Base-by-base conservation (phyloP, 2,797 vertebrate genomes). In the Smutsia gigantea region DNA sequence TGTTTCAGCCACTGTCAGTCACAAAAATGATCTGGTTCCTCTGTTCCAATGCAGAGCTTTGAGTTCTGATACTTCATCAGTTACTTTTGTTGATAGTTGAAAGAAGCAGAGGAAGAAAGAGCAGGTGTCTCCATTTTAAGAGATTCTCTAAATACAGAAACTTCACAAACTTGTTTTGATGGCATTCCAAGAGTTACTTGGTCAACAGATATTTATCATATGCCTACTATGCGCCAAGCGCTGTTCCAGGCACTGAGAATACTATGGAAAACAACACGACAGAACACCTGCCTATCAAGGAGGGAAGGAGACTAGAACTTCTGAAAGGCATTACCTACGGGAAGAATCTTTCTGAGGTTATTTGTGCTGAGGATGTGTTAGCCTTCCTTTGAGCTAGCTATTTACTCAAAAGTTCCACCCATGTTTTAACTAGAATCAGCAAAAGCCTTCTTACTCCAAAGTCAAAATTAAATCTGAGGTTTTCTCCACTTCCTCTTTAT, bases 401-500 rank as follows among this genome's bases (percentile, higher is more conserved):
- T 87, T 96, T 81, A 49, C 78, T 55, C 15, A 77, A 74, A 57
- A 94, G n/a, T 81, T 94, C 53, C 42, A 72, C 9, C 19, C 29
- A 66, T 79, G 29, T 92, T 96, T 75, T 94, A 92, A 78, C 31
- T 85, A 85, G 49, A 93, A 83, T 49, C 23, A 72, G 7, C 68
- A 57, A 84, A 95, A 57, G 39, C 12, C 34, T 39, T 79, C 57
- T 37, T 75, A 78, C 29, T 92, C 25, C 71, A 95, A 92, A 88
- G 42, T 90, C 51, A 88, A 96, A 74, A 46, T 74, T 92, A 94
- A 96, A 93, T 86, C 84, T 93, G 57, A 83, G 82, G 63, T 74
- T 95, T 95, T 92, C 25, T 61, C 57, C 7, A 95, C 49, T 97
- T 96, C 42, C 94, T 96, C 86, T 88, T 97, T 93, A 68, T 68